Evolutionary conservation across 2,113 vertebrate species (phyloP), one percentile per base, ranked within the genome.

Genomic region (Catagonus wagneri): DNA sequence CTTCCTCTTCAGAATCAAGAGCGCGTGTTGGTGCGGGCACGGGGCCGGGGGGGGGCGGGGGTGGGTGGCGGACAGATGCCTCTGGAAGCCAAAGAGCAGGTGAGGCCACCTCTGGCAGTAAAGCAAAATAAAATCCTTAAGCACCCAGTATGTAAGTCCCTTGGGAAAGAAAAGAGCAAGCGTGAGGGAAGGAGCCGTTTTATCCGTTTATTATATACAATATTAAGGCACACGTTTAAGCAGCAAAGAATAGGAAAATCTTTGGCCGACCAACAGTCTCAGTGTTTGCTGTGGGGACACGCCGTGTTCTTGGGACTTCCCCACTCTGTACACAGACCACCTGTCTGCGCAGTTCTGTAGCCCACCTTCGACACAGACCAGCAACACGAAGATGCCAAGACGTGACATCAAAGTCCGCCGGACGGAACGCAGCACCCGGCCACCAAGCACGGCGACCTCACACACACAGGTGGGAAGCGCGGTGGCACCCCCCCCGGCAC

Each of bases 171-270:
- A 97, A 92, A 90, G 94, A 95, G 54, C 63, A 92, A 69, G 56
- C 11, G 0, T 54, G 65, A 52, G 34, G 65, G 65, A 76, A 54
- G 50, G 15, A 94, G 85, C 50, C n/a, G 5, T 89, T 97, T 98
- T 95, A 98, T 98, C 97, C 97, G 97, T 99, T 99, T 99, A 99
- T 98, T 99, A 98, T 98, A 97, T 98, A 99, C 98, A 99, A 98
- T 98, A 98, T 98, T 98, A 99, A 99, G 98, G 99, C 98, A 99
- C 98, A 97, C 96, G 96, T 98, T 98, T 96, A 98, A 98, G 98
- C 98, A 98, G 98, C 98, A 98, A 98, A 98, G 98, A 98, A 97
- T 79, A 98, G 93, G 96, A 98, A 96, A 98, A 97, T 98, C 98
- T 99, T 99, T 99, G 98, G 98, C 98, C 98, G 97, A 98, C 97